Evolutionary conservation across 2,888 invertebrate species (phyloP).

Genomic region (Eudasyphora cyanicolor): DNA sequence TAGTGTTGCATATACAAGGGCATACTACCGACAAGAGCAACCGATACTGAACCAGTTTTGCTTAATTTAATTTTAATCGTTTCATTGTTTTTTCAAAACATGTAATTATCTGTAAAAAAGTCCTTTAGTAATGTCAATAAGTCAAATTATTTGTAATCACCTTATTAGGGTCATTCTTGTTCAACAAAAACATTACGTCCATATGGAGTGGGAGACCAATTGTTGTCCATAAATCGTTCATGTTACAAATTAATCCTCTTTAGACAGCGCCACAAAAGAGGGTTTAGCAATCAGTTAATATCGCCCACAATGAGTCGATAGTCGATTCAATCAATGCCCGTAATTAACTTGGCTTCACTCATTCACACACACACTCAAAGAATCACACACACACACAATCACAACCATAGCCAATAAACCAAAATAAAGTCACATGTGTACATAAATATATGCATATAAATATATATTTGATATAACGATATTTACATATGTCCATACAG

Average conservation of each 20-base stretch:
- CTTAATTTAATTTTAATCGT: not conserved
- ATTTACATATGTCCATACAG: no score
- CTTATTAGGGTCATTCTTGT: not conserved
- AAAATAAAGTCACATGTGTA: not conserved
- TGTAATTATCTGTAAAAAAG: not conserved
- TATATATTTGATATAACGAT: no score
- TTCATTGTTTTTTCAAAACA: not conserved
- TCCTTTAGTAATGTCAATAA: not conserved
- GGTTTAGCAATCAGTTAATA: not conserved
- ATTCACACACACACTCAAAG: not conserved
- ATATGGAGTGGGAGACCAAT: not conserved
- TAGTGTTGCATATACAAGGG: no score
- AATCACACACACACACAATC: not conserved
- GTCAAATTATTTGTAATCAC: conserved; percentile 11
- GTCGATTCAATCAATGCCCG: not conserved
- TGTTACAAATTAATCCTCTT: conserved; percentile 18
- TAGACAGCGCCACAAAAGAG: conserved; percentile 10
- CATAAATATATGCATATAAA: not conserved
- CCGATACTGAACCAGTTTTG: no score
- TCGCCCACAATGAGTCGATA: not conserved
- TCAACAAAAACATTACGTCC: not conserved
- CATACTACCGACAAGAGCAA: no score
- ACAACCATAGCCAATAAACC: not conserved
- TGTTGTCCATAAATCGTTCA: not conserved
- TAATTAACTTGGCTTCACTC: not conserved